Base-by-base conservation (phyloP, 2,797 vertebrate species). In the Rhinichthys osculus region DNA sequence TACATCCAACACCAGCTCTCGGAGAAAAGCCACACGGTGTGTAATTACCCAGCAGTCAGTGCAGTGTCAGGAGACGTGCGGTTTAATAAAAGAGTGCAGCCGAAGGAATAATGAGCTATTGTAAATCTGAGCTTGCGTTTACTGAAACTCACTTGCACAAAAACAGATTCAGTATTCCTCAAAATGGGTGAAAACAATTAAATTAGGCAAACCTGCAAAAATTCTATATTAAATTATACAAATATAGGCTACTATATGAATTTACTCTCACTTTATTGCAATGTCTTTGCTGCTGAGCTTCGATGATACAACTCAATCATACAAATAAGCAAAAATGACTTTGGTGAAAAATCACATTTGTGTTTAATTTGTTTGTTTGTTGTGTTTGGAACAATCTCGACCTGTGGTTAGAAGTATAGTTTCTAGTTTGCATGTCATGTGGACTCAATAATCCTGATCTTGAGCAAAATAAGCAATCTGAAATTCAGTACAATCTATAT, bases 11-110 rank as follows among this genome's bases (percentile, higher is more conserved):
- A 17, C 27, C 5, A 0, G 27, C 30, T 66, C 27, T 66, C 13
- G 16, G 62, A 64, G 3, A 27, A 64, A 30, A 7, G 13, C 5
- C 14, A 66, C 62, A 66, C n/a, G 2, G 13, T 30, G 38, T 81
- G 73, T 71, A 17, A 83, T 72, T 87, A 89, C 79, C 86, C 86
- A 89, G 47, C 1, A 40, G 52, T 50, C 76, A 52, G 82, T 83
- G 79, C 62, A 40, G 74, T 77, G 82, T 82, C 74, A 79, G 50
- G 30, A 19, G 33, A 70, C 40, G 1, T 1, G 30, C 73, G 17
- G 59, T 59, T 86, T 87, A 89, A 87, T 86, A 5, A 87, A 40
- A 73, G 85, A 52, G 79, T 35, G 6, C 7, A 13, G 19, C 9
- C 0, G 30, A 8, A 33, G 27, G 30, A 33, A 23, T 50, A 80